These are phyloP conservation scores for Artibeus jamaicensis DNA, from an alignment of 2,797 vertebrate species.

Conservation along the genomic window DNA sequence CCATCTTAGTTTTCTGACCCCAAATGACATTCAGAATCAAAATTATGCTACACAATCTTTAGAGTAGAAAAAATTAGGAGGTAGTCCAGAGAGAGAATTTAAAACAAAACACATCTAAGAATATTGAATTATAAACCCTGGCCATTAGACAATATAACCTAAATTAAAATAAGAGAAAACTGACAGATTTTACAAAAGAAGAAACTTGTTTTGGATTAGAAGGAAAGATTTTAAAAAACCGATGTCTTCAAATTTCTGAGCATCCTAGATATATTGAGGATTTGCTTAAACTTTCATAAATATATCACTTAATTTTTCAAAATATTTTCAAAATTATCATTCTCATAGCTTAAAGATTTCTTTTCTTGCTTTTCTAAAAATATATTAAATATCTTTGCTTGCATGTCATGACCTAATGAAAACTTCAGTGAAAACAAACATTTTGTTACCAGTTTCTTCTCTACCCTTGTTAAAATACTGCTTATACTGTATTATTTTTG, in stretches of 20 bases:
- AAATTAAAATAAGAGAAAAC: not conserved
- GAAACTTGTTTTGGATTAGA: not conserved
- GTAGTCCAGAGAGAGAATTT: not conserved
- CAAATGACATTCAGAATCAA: slow-evolving; percentile 23
- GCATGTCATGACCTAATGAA: slow-evolving; percentile 9
- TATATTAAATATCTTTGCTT: slow-evolving; percentile 29
- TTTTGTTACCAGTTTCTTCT: not conserved
- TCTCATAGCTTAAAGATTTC: not conserved
- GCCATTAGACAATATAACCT: not conserved
- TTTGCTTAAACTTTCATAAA: slow-evolving; percentile 34
- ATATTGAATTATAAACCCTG: not conserved
- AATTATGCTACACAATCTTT: not conserved
- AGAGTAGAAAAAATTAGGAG: not conserved
- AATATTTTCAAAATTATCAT: slow-evolving; percentile 36
- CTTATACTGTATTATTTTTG: slow-evolving; percentile 51
- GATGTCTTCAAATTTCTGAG: not conserved
- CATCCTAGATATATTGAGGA: slow-evolving; percentile 3
- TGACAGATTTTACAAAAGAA: not conserved
- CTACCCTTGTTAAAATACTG: slow-evolving; percentile 33
- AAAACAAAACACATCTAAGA: not conserved
- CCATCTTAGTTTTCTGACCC: not conserved
- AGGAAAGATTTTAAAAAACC: not conserved
- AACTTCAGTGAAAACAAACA: slow-evolving; percentile 3
- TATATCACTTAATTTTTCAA: not conserved
- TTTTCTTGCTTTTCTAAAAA: slow-evolving; percentile 20